Percentiles rank a stretch among this genome's conserved stretches.
Evolutionary conservation across 2,797 vertebrate species (phyloP).

Genomic region (Astyanax mexicanus): DNA sequence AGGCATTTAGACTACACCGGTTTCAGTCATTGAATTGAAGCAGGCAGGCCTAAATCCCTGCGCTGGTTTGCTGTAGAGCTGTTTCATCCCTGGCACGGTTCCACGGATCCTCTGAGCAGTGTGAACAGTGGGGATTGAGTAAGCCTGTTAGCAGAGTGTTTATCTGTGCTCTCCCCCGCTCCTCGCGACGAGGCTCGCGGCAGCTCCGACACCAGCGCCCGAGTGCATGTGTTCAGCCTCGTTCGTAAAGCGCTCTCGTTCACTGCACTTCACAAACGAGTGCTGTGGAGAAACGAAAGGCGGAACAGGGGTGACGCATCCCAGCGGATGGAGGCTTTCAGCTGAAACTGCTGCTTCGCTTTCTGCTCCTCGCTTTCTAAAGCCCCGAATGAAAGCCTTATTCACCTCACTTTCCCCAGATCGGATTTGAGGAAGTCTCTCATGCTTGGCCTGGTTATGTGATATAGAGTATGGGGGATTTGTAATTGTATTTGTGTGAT

Average conservation of each 20-base stretch:
- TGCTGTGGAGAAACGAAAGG: slow-evolving; percentile 25
- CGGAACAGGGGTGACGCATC: slow-evolving; percentile 25
- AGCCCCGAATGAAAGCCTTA: not conserved
- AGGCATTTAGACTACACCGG: not conserved
- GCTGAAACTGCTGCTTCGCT: slow-evolving; percentile 4
- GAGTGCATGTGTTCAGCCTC: slow-evolving; percentile 31
- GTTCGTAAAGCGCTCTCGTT: slow-evolving; percentile 31
- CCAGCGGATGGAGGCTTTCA: slow-evolving; percentile 31
- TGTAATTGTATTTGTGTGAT: no score
- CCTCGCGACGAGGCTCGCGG: not conserved
- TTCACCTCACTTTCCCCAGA: not conserved
- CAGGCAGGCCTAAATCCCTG: not conserved
- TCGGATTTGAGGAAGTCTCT: slow-evolving; percentile 13
- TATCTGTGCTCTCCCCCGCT: slow-evolving; percentile 5
- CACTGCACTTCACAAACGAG: slow-evolving; percentile 31
- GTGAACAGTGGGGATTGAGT: not conserved
- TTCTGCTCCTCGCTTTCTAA: slow-evolving; percentile 3
- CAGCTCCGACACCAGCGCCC: not conserved
- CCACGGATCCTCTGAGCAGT: not conserved
- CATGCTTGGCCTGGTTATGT: not conserved
- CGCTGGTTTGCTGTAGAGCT: slow-evolving; percentile 1
- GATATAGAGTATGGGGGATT: not conserved
- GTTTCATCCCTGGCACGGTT: slow-evolving; percentile 27
- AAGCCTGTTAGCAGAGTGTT: slow-evolving; percentile 27
- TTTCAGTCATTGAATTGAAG: not conserved